These are phyloP conservation scores for Galaxias olidus DNA, from an alignment of 2,797 vertebrate species.

Conservation along the genomic window DNA sequence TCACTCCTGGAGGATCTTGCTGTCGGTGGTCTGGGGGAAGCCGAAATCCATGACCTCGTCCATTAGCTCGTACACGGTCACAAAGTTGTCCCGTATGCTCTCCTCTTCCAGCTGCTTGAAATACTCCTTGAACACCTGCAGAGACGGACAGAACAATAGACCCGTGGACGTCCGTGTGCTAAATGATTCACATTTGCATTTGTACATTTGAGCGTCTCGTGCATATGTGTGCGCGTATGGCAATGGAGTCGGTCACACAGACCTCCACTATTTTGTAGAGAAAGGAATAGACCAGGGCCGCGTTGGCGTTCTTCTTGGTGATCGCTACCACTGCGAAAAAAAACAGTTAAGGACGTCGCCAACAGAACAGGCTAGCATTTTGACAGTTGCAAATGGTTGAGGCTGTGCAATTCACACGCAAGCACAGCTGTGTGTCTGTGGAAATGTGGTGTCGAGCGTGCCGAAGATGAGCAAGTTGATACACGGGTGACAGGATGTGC, in stretches of 20 bases:
- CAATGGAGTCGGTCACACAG: conserved; percentile 21
- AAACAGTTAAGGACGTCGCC: conserved; percentile 56
- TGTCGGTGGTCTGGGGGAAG: conserved; percentile 84
- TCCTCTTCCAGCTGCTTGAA: conserved; percentile 83
- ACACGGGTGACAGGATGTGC: background rate
- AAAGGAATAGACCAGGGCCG: conserved; percentile 80
- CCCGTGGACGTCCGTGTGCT: background rate
- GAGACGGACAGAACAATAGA: conserved; percentile 13
- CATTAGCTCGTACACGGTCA: conserved; percentile 83
- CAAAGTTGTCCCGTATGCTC: conserved; percentile 85
- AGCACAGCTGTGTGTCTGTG: background rate
- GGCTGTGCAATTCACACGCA: too few species aligned
- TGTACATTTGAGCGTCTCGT: background rate
- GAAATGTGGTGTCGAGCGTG: background rate
- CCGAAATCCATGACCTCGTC: conserved; percentile 86
- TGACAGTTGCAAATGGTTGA: too few species aligned
- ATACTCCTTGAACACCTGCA: conserved; percentile 81
- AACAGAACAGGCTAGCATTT: too few species aligned
- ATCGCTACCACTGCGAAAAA: conserved; percentile 77
- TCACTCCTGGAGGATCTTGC: conserved; percentile 86
- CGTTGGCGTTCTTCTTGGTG: conserved; percentile 83
- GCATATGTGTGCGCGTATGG: background rate
- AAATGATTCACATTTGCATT: background rate
- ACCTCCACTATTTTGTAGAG: conserved; percentile 84
- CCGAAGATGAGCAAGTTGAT: too few species aligned